Evolutionary conservation across 2,113 vertebrate species (phyloP).

Genomic region (Verasper variegatus): DNA sequence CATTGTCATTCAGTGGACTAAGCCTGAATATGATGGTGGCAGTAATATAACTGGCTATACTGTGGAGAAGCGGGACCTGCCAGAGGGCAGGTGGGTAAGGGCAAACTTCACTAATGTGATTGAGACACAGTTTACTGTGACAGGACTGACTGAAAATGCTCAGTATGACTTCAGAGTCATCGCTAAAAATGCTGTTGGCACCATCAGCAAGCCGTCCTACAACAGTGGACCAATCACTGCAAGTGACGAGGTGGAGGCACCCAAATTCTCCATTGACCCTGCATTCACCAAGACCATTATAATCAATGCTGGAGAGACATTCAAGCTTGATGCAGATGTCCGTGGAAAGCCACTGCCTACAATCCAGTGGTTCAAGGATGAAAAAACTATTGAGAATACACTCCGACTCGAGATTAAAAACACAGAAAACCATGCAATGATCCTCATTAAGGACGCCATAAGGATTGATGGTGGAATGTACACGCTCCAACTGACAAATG

Average conservation of each 20-base stretch:
- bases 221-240: conserved; percentile 96
- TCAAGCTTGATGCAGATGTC: conserved; percentile 94
- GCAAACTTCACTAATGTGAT: conserved; percentile 97
- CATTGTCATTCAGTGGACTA: conserved; percentile 94
- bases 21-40: conserved; percentile 97
- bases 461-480: conserved; percentile 92
- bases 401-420: conserved; percentile 93
- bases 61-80: conserved; percentile 96
- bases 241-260: conserved; percentile 92
- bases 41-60: conserved; percentile 95
- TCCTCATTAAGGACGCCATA: conserved; percentile 92
- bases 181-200: conserved; percentile 95
- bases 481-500: conserved; percentile 90
- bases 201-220: conserved; percentile 94
- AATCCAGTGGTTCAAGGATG: conserved; percentile 94
- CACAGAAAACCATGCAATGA: conserved; percentile 89
- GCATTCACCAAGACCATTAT: conserved; percentile 91
- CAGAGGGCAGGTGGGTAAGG: conserved; percentile 97
- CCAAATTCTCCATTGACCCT: conserved; percentile 95
- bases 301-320: conserved; percentile 93
- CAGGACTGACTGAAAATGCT: conserved; percentile 93
- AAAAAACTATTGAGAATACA: conserved; percentile 91
- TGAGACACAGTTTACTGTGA: conserved; percentile 96
- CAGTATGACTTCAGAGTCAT: conserved; percentile 98
- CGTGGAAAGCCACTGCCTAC: conserved; percentile 91